Conservation (phyloP, 2,797 vertebrate genomes). For the Lacerta viridis region DNA sequence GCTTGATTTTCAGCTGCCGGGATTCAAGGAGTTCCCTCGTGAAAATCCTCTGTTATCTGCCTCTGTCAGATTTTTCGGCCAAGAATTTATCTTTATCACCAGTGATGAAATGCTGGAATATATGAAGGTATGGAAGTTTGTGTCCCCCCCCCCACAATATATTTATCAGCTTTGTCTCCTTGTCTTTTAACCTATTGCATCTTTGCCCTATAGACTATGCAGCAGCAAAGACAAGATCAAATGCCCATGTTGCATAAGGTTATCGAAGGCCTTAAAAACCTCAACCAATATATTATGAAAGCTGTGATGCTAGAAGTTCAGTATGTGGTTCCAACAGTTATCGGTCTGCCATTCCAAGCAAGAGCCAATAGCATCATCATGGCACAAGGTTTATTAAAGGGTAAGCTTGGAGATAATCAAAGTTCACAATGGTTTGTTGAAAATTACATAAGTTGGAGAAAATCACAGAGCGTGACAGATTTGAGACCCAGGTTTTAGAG, state of each 20-base stretch:
- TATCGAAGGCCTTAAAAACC: background rate
- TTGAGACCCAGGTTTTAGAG: background rate
- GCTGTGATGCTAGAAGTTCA: background rate
- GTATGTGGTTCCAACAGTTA: accelerated
- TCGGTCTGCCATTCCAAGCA: background rate
- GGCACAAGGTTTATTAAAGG: background rate
- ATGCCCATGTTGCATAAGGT: background rate
- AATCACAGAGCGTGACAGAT: background rate
- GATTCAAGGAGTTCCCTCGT: background rate
- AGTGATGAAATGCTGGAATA: background rate
- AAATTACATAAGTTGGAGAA: background rate
- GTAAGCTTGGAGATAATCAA: background rate
- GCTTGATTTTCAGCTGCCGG: slow-evolving; percentile 29
- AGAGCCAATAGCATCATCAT: background rate
- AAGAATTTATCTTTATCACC: accelerated
- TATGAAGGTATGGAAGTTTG: background rate
- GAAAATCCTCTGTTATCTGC: accelerated
- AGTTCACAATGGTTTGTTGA: background rate
- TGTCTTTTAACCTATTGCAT: background rate
- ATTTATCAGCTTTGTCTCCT: background rate
- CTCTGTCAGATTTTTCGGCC: accelerated
- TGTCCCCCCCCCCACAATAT: background rate
- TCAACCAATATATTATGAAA: background rate
- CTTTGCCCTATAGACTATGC: background rate
- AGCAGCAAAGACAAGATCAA: background rate